Evolutionary conservation across 2,888 invertebrate genomes (phyloP).

Genomic region (Nasonia oneida): DNA sequence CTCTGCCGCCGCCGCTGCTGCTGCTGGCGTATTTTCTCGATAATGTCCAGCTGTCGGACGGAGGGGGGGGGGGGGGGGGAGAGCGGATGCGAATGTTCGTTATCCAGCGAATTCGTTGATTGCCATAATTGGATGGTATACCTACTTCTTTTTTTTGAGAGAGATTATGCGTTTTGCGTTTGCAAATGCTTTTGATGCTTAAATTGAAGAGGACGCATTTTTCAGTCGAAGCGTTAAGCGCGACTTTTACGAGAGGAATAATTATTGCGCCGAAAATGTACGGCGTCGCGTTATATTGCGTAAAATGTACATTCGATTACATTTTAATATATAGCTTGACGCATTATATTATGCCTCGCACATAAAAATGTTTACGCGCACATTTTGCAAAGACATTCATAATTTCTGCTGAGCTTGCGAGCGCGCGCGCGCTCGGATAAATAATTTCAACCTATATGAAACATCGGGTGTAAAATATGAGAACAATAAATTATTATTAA

Average conservation of each 20-base stretch:
- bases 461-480: neutral
- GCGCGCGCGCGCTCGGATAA: neutral
- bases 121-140: neutral
- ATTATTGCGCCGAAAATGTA: neutral
- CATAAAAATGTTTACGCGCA: neutral
- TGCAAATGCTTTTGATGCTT: too few relatives aligned
- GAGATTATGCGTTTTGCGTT: too few relatives aligned
- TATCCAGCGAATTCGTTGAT: conserved; percentile 39
- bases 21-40: conserved; percentile 36
- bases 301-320: neutral
- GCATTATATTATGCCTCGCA: neutral
- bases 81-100: neutral
- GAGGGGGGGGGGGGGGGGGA: neutral
- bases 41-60: conserved; percentile 10
- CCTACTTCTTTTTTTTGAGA: too few relatives aligned
- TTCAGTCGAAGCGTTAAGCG: too few relatives aligned
- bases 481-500: conserved; percentile 1
- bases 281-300: neutral
- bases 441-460: neutral
- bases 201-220: too few relatives aligned
- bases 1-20: neutral
- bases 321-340: neutral
- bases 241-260: neutral
- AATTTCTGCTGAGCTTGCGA: neutral
- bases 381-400: neutral